Conservation (phyloP, 2,888 invertebrate genomes). For the Eristalis pertinax region DNA sequence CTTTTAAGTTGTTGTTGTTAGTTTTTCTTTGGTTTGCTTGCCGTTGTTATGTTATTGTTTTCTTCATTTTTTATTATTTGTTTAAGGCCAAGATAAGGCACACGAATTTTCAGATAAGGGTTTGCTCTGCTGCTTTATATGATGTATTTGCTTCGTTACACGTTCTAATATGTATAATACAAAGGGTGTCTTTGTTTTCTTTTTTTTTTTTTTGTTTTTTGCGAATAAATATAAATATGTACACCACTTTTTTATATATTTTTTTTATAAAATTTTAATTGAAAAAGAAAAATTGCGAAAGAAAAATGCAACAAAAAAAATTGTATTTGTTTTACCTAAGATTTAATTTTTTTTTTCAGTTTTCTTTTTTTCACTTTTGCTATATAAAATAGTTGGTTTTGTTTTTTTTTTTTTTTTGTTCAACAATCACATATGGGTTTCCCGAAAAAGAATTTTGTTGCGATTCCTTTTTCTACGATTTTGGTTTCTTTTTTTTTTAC, state of each 20-base stretch:
- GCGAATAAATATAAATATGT: conserved; percentile 53
- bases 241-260: conserved; percentile 35
- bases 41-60: conserved; percentile 12
- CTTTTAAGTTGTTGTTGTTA: conserved; percentile 56
- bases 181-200: conserved; percentile 16
- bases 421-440: conserved; percentile 65
- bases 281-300: not conserved
- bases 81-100: conserved; percentile 76
- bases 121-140: conserved; percentile 40
- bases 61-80: conserved; percentile 45
- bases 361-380: conserved; percentile 37
- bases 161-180: conserved; percentile 40
- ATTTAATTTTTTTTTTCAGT: conserved; percentile 15
- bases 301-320: conserved; percentile 27
- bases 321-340: conserved; percentile 44
- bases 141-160: conserved; percentile 23
- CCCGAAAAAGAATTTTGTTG: conserved; percentile 49
- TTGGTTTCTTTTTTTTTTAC: conserved; percentile 1
- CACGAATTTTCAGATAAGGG: conserved; percentile 73
- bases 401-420: conserved; percentile 43
- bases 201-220: conserved; percentile 17
- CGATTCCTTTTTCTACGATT: not conserved
- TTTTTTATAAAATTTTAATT: conserved; percentile 4
- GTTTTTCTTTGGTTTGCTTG: conserved; percentile 46
- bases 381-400: conserved; percentile 61